Percentiles rank a stretch among this genome's conserved stretches.
Conservation (phyloP, 2,113 vertebrate species). For the Brachypodius melanocephalos region DNA sequence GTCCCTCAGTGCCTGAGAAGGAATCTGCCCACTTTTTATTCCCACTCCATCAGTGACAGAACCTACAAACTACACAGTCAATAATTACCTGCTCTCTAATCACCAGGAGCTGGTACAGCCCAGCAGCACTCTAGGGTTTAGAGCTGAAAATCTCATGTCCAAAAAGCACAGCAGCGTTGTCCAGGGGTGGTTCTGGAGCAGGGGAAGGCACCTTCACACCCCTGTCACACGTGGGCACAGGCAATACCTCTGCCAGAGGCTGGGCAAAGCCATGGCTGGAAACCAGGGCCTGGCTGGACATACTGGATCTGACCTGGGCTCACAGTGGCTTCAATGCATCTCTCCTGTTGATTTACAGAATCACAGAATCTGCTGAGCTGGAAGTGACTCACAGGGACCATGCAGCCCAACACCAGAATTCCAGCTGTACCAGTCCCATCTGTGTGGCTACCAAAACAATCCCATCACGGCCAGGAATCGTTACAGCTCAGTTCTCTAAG, state of each 20-base stretch:
- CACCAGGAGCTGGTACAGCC: background rate
- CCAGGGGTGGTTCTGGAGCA: background rate
- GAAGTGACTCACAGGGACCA: background rate
- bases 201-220: background rate
- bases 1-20: background rate
- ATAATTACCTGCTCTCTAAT: background rate
- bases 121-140: background rate
- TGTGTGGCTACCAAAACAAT: background rate
- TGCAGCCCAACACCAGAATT: background rate
- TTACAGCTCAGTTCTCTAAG: background rate
- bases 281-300: background rate
- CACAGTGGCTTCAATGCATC: background rate
- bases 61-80: background rate
- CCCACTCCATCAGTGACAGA: background rate
- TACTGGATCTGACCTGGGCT: background rate
- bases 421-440: background rate
- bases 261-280: accelerated
- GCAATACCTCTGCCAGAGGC: background rate
- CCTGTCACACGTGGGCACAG: accelerated
- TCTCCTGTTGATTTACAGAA: background rate
- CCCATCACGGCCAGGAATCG: background rate
- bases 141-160: background rate
- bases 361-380: background rate
- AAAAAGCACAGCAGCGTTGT: background rate
- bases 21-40: background rate